Evolutionary conservation across 2,888 invertebrate species (phyloP), one percentile per base, ranked within the genome.

Genomic region (Camptogramma bilineatum): DNA sequence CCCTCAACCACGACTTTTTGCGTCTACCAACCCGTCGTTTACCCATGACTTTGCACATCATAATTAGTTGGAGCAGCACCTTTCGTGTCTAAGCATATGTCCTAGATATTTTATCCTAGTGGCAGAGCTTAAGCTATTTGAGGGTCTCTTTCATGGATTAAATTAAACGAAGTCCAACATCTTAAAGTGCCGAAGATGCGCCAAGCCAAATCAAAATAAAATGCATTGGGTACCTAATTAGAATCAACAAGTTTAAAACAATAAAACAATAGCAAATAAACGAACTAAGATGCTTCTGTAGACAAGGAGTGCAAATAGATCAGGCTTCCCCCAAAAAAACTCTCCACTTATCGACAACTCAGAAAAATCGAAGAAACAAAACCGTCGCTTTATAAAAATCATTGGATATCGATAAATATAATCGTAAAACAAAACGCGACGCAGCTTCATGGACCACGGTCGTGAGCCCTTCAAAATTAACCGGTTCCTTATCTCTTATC

Each of bases 381-480:
- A 50, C 31, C 16, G 50, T 66, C 39, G 24, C 46, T 63, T 66
- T 47, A 53, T 51, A 52, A 59, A 66, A 81, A 82, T 83, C 79
- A 83, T 81, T 83, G 82, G 83, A 83, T 84, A 88, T 84, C 87
- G 85, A 88, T 86, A 86, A 76, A 83, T 78, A 87, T 76, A 76
- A 84, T 81, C 84, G 84, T 88, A 66, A 87, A 90, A 88, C 76
- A 86, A 85, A 86, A 85, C 79, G 75, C 65, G 74, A 71, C 79
- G 63, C 85, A 85, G 85, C 87, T 76, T 85, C 87, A 77, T 85
- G 89, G 87, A 84, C 90, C 90, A 79, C 79, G 80, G 79, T 78
- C 81, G 81, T 84, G 78, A 87, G 90, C 91, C 92, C 91, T 92
- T 92, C 86, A 91, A 92, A 92, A 84, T 90, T 87, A 93, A 92